Evolutionary conservation across 2,888 invertebrate species (phyloP).

Genomic region (Pteria penguin): DNA sequence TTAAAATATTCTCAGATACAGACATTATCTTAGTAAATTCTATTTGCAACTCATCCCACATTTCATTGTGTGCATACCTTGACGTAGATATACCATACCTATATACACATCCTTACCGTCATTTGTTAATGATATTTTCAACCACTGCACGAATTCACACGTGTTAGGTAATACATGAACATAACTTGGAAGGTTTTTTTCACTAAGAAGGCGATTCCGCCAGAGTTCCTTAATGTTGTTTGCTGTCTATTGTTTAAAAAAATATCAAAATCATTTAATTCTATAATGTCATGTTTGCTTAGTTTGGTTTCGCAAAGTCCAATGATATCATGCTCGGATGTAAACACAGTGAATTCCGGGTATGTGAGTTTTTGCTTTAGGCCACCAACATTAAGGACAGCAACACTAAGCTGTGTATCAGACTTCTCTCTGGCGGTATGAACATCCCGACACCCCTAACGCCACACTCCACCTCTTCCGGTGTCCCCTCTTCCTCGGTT

Average conservation of each 20-base stretch:
- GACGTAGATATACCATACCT: conserved; percentile 9
- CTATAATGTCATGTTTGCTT: neutral
- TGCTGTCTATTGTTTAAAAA: conserved; percentile 10
- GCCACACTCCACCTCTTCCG: neutral
- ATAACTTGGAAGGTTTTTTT: neutral
- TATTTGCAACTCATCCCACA: conserved; percentile 1
- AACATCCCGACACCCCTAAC: conserved; percentile 4
- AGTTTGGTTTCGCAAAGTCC: neutral
- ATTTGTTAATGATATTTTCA: neutral
- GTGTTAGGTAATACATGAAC: neutral
- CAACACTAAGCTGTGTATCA: neutral
- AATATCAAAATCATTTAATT: neutral
- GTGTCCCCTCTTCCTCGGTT: neutral
- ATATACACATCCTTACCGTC: neutral
- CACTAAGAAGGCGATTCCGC: neutral
- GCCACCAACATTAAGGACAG: neutral
- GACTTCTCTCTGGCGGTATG: neutral
- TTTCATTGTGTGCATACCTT: neutral
- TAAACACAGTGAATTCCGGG: neutral
- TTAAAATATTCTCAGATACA: conserved; percentile 3
- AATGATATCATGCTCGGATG: neutral
- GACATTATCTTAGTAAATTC: neutral
- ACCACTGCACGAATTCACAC: neutral
- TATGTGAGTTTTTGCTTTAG: neutral
- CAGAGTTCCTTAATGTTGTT: neutral